Evolutionary conservation across 2,888 invertebrate species (phyloP), one percentile per base, ranked within the genome.

Genomic region (Linnaemya vulpina): DNA sequence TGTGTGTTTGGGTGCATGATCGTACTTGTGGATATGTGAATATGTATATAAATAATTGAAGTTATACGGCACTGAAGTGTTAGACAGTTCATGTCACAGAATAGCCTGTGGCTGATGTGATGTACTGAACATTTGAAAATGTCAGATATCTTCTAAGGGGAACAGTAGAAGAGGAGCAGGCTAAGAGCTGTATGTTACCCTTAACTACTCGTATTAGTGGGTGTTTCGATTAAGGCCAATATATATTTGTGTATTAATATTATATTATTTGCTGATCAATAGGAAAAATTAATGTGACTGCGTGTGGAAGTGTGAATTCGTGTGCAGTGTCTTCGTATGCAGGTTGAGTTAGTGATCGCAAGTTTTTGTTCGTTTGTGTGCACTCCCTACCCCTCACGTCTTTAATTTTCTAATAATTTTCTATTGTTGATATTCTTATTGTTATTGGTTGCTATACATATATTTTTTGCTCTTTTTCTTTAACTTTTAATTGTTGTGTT

Each of bases 401-500:
- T 71, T 67, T 46, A 43, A 65, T 76, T 71, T 65, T 53, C 76
- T 81, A 71, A 70, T 85, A 58, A 74, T 81, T 84, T 81, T 81
- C 65, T 43, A 71, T 71, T 71, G 70, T 77, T 74, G 74, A 85
- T 71, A 82, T 85, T 82, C 51, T 60, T 70, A 75, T 75, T 78
- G 60, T 78, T 71, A 46, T 43, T 62, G 58, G 73, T 65, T 71
- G 62, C 55, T 68, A 76, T 78, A 77, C 63, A 40, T 62, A 40
- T 11, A 3, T 68, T 76, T 77, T 68, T 62, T 77, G 10, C 51
- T 65, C 22, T 60, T 70, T 62, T 60, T 62, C 10, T 55, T 58
- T 58, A 40, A 40, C 43, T 67, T 74, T 35, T 67, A 43, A 60
- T 11, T 75, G 62, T 70, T 82, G 40, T 74, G 70, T 74, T 70